Conservation (phyloP, 2,888 invertebrate genomes). For the Rhabditoides inermis region DNA sequence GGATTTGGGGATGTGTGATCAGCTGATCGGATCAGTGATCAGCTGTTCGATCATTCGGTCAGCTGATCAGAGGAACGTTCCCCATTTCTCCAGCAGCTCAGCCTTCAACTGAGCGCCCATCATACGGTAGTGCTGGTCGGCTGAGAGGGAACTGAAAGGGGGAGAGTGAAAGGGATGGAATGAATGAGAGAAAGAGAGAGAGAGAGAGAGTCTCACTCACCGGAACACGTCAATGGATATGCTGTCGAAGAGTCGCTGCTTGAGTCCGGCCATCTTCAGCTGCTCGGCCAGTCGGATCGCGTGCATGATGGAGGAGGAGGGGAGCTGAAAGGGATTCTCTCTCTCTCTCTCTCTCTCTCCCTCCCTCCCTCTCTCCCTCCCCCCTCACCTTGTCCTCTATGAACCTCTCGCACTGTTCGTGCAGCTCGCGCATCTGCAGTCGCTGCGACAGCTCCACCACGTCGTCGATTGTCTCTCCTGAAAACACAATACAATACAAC, state of each 20-base stretch:
- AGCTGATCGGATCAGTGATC: too few species aligned
- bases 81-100: constrained; percentile 30
- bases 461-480: constrained; percentile 9
- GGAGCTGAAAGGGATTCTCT: constrained; percentile 14
- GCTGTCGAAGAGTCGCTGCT: constrained; percentile 16
- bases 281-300: constrained; percentile 23
- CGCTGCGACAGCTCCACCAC: constrained; percentile 8
- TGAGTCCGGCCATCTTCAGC: constrained; percentile 9
- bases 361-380: background rate
- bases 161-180: too few species aligned
- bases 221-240: constrained; percentile 23
- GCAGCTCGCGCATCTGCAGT: constrained; percentile 8
- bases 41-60: too few species aligned
- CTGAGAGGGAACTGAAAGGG: constrained; percentile 12
- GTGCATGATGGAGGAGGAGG: constrained; percentile 17
- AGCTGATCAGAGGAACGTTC: constrained; percentile 15
- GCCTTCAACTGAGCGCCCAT: constrained; percentile 24
- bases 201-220: constrained; percentile 3
- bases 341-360: background rate
- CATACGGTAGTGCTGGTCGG: constrained; percentile 16
- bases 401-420: constrained; percentile 8
- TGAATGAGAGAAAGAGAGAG: constrained; percentile 2
- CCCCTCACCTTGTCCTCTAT: constrained; percentile 9
- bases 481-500: too few species aligned
- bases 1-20: too few species aligned